Conservation (phyloP, 1,140 invertebrate genomes). For the Rhagoletis pomonella region DNA sequence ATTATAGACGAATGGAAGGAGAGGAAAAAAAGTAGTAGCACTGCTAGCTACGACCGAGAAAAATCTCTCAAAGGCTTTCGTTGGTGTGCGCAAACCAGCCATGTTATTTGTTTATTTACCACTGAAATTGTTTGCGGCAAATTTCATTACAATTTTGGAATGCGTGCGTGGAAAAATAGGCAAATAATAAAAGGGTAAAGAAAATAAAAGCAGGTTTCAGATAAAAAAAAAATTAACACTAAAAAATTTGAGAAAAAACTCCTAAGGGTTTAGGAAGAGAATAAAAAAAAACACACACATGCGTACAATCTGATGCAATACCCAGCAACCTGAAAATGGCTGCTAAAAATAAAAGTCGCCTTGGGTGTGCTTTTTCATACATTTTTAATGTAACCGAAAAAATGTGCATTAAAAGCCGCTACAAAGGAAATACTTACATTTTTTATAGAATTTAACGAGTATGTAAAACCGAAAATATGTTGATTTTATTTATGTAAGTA, state of each 20-base stretch:
- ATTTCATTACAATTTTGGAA: background rate
- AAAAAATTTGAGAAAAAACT: background rate
- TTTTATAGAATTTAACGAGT: background rate
- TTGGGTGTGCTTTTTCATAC: background rate
- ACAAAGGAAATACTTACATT: background rate
- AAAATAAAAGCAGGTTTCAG: slow-evolving; percentile 5
- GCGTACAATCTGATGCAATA: background rate
- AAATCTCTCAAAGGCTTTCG: no score
- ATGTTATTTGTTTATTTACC: slow-evolving; percentile 32
- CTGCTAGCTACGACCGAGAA: background rate
- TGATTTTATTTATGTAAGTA: background rate
- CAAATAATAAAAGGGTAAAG: background rate
- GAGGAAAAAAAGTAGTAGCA: background rate
- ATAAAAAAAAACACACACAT: background rate
- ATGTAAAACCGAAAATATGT: slow-evolving; percentile 34
- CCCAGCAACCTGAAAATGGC: background rate
- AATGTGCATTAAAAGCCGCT: background rate
- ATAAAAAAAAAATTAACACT: background rate
- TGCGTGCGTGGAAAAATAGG: slow-evolving; percentile 10
- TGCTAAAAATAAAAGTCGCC: slow-evolving; percentile 15
- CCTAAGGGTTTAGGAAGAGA: background rate
- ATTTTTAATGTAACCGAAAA: slow-evolving; percentile 31
- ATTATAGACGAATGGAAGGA: background rate
- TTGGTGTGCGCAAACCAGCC: background rate
- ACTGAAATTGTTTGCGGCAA: slow-evolving; percentile 9